Evolutionary conservation across 2,888 invertebrate species (phyloP).

Genomic region (Willowsia nigromaculata): DNA sequence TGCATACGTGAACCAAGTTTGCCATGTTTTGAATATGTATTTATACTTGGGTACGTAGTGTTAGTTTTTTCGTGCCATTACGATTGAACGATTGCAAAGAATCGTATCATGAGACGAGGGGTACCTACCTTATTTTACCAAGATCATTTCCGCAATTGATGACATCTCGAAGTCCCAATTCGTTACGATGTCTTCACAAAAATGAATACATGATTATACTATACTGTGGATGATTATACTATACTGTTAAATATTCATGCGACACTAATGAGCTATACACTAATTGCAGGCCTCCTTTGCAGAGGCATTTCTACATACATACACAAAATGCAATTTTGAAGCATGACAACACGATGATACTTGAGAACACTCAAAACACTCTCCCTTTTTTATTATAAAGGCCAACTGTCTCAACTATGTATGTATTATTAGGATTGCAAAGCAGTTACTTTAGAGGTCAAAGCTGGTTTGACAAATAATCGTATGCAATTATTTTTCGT

Average conservation of each 20-base stretch:
- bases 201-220: background rate
- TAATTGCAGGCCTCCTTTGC: background rate
- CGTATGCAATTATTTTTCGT: conserved; percentile 13
- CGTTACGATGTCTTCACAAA: background rate
- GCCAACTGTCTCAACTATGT: too few relatives aligned
- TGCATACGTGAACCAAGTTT: background rate
- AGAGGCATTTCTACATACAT: background rate
- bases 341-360: background rate
- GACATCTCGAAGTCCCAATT: conserved; percentile 40
- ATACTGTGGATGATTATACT: background rate
- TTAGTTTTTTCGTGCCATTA: background rate
- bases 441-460: conserved; percentile 40
- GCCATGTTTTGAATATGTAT: too few relatives aligned
- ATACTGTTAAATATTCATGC: background rate
- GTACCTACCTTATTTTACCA: conserved; percentile 3
- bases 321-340: background rate
- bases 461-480: conserved; percentile 39
- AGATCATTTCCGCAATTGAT: conserved; percentile 61
- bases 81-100: background rate
- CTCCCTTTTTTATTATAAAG: conserved; percentile 33
- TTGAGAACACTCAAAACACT: conserved; percentile 3
- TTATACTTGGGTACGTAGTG: background rate
- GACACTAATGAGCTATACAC: background rate
- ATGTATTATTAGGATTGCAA: conserved; percentile 13
- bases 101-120: background rate